These are phyloP conservation scores for Diabrotica virgifera DNA, from an alignment of 1,140 invertebrate genomes.

Conservation along the genomic window DNA sequence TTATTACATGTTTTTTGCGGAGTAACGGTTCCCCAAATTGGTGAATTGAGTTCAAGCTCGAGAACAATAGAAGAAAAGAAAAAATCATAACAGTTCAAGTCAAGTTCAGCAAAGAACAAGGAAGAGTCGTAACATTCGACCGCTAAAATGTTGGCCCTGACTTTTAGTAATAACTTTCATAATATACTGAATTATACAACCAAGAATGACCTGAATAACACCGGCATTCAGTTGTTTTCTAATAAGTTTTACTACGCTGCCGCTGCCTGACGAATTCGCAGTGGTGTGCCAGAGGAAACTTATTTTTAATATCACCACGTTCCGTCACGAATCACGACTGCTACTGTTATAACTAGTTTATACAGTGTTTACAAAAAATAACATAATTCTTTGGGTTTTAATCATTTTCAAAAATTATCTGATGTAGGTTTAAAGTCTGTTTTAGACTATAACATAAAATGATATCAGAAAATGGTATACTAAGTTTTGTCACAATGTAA, in stretches of 20 bases:
- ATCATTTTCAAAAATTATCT: too few relatives aligned
- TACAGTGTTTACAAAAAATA: too few relatives aligned
- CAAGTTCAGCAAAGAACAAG: constrained; percentile 28
- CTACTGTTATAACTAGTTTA: too few relatives aligned
- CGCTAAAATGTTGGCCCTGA: constrained; percentile 35
- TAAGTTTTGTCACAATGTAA: too few relatives aligned
- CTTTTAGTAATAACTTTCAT: constrained; percentile 36
- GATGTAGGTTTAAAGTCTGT: too few relatives aligned
- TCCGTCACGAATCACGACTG: too few relatives aligned
- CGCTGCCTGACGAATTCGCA: background rate
- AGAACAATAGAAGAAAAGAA: constrained; percentile 22
- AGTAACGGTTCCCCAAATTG: constrained; percentile 9
- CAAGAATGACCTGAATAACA: constrained; percentile 30
- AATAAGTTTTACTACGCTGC: constrained; percentile 17
- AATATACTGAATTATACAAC: constrained; percentile 33
- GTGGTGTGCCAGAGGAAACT: background rate
- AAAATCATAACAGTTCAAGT: constrained; percentile 21
- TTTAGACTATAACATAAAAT: too few relatives aligned
- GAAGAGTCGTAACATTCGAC: constrained; percentile 29
- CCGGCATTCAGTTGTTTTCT: constrained; percentile 21
- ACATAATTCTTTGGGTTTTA: too few relatives aligned
- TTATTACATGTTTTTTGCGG: background rate
- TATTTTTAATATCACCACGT: too few relatives aligned
- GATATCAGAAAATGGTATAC: too few relatives aligned
- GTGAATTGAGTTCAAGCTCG: constrained; percentile 16